Evolutionary conservation across 2,113 vertebrate species (phyloP), one percentile per base, ranked within the genome.

Genomic region (Peromyscus maniculatus): DNA sequence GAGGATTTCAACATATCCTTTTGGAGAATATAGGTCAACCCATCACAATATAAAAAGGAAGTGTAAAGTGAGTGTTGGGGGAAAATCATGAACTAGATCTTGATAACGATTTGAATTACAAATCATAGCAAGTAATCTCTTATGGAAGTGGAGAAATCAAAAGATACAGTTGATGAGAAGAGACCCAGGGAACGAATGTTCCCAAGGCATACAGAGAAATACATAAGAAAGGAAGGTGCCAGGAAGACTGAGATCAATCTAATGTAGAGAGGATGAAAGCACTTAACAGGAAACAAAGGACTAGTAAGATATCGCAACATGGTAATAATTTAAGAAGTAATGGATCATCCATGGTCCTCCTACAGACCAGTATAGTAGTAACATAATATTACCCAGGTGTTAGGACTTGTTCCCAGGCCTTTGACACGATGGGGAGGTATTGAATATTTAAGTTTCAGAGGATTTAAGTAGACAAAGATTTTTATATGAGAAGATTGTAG

Each of bases 31-130:
- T 24, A 89, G 72, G 43, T 67, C 57, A 59, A n/a, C 3, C 36
- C 12, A 55, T 55, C 26, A 77, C 22, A 33, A 33, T 69, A n/a
- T 55, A 33, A 87, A 21, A 43, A 39, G 21, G 21, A 46, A 31
- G 5, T 9, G 21, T 8, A 8, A 39, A 26, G 13, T 62, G 7
- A 31, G 39, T 3, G 1, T 43, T 21, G 16, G 12, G n/a, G 2
- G 13, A 46, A 26, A 87, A 19, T 16, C 39, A 4, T 39, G 3
- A 16, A 26, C 12, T 36, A 16, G 59, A 39, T n/a, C 3, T 22
- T 66, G 12, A 22, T 57, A n/a, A 15, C 12, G 16, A n/a, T 22
- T 17, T 79, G 39, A 62, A 55, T 71, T 72, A 0, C 9, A 91
- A 71, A 46, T 87, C 31, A 0, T 43, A 52, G 12, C 62, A 59